Conservation (phyloP, 2,888 invertebrate genomes). For the Drosophila meridionalis region DNA sequence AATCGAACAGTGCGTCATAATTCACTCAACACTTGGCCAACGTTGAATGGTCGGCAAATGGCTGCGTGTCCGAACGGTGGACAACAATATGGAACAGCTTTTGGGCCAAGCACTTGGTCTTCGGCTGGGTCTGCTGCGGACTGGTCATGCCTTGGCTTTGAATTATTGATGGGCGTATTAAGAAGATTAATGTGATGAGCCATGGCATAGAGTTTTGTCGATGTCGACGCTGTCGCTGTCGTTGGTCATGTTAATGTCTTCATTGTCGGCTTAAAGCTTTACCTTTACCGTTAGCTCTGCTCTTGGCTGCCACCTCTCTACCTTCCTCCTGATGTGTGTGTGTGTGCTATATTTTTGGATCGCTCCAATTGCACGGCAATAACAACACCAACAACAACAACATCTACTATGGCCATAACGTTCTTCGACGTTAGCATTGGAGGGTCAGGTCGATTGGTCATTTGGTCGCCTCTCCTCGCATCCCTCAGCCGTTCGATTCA, state of each 20-base stretch:
- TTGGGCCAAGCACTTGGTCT: constrained; percentile 40
- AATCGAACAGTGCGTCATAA: constrained; percentile 68
- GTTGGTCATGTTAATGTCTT: constrained; percentile 80
- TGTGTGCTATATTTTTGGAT: constrained; percentile 36
- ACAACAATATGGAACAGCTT: constrained; percentile 37
- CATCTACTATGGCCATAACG: constrained; percentile 60
- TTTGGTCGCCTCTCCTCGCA: constrained; percentile 43
- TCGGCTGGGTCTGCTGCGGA: constrained; percentile 33
- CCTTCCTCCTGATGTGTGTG: constrained; percentile 13
- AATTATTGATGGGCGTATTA: constrained; percentile 80
- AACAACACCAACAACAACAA: constrained; percentile 35
- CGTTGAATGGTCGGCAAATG: constrained; percentile 49
- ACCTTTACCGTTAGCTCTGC: constrained; percentile 67
- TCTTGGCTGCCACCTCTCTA: constrained; percentile 22
- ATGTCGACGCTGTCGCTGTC: constrained; percentile 42
- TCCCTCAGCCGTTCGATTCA: constrained; percentile 25
- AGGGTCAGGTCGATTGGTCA: constrained; percentile 77
- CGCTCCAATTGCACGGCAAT: constrained; percentile 58
- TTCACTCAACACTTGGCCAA: constrained; percentile 71
- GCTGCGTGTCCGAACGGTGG: constrained; percentile 60
- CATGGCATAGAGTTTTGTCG: constrained; percentile 70
- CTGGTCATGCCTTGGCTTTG: constrained; percentile 78
- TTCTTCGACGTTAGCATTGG: constrained; percentile 64
- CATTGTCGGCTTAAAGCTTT: constrained; percentile 75
- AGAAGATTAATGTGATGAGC: constrained; percentile 80